These are phyloP conservation scores for Triplophysa bombifrons DNA, from an alignment of 2,797 vertebrate genomes.

Conservation along the genomic window DNA sequence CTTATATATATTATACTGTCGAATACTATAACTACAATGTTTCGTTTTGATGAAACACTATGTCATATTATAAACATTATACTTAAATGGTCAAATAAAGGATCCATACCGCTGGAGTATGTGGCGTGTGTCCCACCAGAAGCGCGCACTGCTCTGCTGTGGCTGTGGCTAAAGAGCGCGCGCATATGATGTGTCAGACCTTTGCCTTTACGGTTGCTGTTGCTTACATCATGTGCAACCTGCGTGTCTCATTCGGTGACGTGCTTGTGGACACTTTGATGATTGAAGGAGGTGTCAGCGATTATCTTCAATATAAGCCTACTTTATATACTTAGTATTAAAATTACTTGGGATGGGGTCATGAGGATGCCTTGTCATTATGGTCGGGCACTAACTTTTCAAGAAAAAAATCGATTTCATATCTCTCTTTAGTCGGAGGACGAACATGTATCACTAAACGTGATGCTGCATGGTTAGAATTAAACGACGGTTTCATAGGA, in stretches of 20 bases:
- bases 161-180: constrained; percentile 3
- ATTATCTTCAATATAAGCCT: not conserved
- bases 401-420: not conserved
- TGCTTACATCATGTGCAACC: constrained; percentile 31
- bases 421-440: not conserved
- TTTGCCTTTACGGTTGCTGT: not conserved
- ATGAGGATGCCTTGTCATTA: not conserved
- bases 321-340: not conserved
- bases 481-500: no score
- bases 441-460: not conserved
- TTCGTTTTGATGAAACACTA: not conserved
- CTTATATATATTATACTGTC: not conserved
- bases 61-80: not conserved
- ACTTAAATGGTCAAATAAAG: not conserved
- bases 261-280: not conserved
- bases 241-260: not conserved
- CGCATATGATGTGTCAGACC: not conserved
- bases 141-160: not conserved
- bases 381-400: not conserved
- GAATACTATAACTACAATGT: not conserved
- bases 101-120: constrained; percentile 7
- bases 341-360: not conserved
- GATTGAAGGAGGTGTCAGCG: not conserved
- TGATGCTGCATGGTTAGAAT: not conserved
- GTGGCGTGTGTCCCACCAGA: not conserved